Conservation (phyloP, 2,888 invertebrate species). For the Exocentrus adspersus region DNA sequence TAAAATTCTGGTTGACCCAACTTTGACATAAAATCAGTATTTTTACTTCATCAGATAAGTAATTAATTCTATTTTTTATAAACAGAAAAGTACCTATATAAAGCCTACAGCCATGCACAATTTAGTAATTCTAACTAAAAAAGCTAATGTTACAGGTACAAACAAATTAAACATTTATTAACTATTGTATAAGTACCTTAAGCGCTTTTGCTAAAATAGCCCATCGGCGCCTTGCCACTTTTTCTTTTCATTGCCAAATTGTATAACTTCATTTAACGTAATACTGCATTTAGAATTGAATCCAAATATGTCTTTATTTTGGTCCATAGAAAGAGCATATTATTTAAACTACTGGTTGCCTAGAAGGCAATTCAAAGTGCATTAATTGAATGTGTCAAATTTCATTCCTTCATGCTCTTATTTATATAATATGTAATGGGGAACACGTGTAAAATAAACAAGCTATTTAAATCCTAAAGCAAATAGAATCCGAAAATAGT, state of each 20-base stretch:
- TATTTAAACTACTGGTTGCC: conserved; percentile 45
- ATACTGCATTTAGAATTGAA: conserved; percentile 57
- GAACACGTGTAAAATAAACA: conserved; percentile 33
- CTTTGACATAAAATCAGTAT: conserved; percentile 21
- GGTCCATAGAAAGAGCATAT: conserved; percentile 61
- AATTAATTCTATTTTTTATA: too few relatives aligned
- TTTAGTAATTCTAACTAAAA: conserved; percentile 26
- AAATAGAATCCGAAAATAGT: conserved; percentile 29
- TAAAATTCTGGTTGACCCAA: not conserved
- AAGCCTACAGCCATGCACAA: conserved; percentile 30
- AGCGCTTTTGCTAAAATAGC: conserved; percentile 75
- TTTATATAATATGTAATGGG: conserved; percentile 27
- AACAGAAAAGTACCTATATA: conserved; percentile 12
- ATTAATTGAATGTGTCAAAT: conserved; percentile 44
- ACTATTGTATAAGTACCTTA: conserved; percentile 58
- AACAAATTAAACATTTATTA: too few relatives aligned
- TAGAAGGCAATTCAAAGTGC: conserved; percentile 51
- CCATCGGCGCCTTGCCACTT: conserved; percentile 75
- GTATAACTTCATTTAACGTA: conserved; percentile 58
- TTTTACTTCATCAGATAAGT: too few relatives aligned
- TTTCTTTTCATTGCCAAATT: conserved; percentile 61
- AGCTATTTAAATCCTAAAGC: conserved; percentile 30
- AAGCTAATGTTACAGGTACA: conserved; percentile 28
- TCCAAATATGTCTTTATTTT: conserved; percentile 58
- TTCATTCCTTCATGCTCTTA: conserved; percentile 57